phyloP scores from a whole-genome alignment of 2,113 vertebrate species.

The Mugil cephalus region DNA sequence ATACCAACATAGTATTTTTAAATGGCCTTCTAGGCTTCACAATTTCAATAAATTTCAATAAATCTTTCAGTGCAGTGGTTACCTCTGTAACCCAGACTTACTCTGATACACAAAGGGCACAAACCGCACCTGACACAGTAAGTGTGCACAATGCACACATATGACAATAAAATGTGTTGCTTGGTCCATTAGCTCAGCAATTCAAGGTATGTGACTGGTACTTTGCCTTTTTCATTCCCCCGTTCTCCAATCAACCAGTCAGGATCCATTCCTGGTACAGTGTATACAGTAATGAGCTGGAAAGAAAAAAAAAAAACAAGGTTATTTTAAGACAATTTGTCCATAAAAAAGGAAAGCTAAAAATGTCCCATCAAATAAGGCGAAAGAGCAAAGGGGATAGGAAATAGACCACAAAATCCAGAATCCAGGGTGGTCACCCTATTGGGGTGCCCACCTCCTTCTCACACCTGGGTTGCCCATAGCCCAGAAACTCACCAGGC shows the following conservation, averaged over 20 bases:
- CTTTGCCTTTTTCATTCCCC: conserved; percentile 96
- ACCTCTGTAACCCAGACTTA: background rate
- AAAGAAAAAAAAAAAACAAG: background rate
- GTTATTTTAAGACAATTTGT: background rate
- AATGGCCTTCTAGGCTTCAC: too few relatives aligned
- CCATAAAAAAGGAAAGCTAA: too few relatives aligned
- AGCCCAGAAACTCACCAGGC: too few relatives aligned
- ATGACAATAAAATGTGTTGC: conserved; percentile 5
- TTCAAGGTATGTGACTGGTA: conserved; percentile 98
- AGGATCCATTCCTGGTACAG: conserved; percentile 96
- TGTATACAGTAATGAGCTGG: conserved; percentile 96
- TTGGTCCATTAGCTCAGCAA: conserved; percentile 89
- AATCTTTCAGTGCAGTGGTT: conserved; percentile 5
- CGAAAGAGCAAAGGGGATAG: too few relatives aligned
- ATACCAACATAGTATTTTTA: too few relatives aligned
- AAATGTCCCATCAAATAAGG: too few relatives aligned
- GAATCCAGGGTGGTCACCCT: too few relatives aligned
- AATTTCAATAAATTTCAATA: too few relatives aligned
- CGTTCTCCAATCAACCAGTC: conserved; percentile 97
- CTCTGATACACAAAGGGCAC: background rate
- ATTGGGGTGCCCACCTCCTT: too few relatives aligned
- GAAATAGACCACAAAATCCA: too few relatives aligned
- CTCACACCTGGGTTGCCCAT: too few relatives aligned
- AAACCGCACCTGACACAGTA: background rate
- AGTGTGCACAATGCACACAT: conserved; percentile 9